A percentile compares a stretch with the other conserved stretches of the same genome.
Evolutionary conservation across 2,797 vertebrate genomes (phyloP).

Genomic region (Stomatorhinus walkeri): DNA sequence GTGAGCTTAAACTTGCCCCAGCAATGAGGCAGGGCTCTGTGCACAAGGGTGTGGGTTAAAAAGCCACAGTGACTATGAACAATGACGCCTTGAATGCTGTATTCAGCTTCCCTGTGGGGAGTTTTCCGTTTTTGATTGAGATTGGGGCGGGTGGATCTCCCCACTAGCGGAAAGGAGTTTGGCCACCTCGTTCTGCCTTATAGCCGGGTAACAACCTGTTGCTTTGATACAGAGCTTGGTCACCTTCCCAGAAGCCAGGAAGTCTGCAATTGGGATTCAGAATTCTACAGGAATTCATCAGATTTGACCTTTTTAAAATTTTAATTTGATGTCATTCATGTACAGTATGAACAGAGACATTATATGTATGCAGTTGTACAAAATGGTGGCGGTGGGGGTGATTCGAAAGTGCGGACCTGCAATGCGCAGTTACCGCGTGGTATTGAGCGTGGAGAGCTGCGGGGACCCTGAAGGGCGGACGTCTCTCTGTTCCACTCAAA

Average conservation of each 20-base stretch:
- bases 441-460: background rate
- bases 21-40: background rate
- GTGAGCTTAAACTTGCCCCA: background rate
- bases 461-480: background rate
- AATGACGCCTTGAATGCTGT: constrained; percentile 45
- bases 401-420: background rate
- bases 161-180: background rate
- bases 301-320: background rate
- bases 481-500: background rate
- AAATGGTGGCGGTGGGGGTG: background rate
- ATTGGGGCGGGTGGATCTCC: background rate
- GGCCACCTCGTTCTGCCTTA: background rate
- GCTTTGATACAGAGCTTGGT: background rate
- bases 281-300: background rate
- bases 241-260: background rate
- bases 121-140: constrained; percentile 27
- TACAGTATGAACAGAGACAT: background rate
- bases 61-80: constrained; percentile 49
- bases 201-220: background rate
- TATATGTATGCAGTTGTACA: background rate
- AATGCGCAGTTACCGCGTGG: background rate
- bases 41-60: constrained; percentile 48
- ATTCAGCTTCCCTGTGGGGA: constrained; percentile 47
- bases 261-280: background rate
- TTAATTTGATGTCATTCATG: background rate